Base-by-base conservation (phyloP, 2,888 invertebrate genomes). In the Agonopterix alstromeriana region DNA sequence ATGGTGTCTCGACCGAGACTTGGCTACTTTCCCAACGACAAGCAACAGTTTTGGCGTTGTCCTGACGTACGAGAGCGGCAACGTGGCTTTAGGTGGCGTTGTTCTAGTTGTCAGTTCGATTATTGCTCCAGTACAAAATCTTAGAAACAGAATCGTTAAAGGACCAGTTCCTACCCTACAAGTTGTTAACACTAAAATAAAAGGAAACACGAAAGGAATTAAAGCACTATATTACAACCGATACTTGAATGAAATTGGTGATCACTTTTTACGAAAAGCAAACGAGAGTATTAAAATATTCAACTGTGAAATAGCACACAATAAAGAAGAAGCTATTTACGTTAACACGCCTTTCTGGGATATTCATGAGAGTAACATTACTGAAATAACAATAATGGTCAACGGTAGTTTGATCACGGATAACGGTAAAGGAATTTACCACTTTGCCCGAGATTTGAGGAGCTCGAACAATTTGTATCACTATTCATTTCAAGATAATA, bases 381-480 rank as follows among this genome's bases (percentile, higher is more conserved):
- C 97, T 0, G 97, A 97, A 87, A 94, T 98, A 45, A 94, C 95
- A 0, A 93, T 98, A 55, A 95, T 95, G 85, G 91, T 99, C 2
- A 97, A 98, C 63, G 93, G 93, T 58, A 94, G 94, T 46, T 86
- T 94, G 51, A 94, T 99, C 40, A 93, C 93, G 0, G 95, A 96
- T 64, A 99, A 99, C 73, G 95, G 94, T 0, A 92, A 91, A 72
- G 97, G 98, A 10, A 93, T 98, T 54, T 91, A 92, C 48, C 98
- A 98, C 63, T 94, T 96, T 63, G 97, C 97, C 42, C 93, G 97
- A 67, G 98, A 99, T 78, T 92, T 99, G 61, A 92, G 98, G 59
- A 95, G 97, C 54, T 98, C 98, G 0, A 99, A 99, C 69, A 99
- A 99, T 83, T 90, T 99, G 1, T 99, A 98, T 89, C 97, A 98